Conservation (phyloP, 2,888 invertebrate genomes). For the Phasia obesa region DNA sequence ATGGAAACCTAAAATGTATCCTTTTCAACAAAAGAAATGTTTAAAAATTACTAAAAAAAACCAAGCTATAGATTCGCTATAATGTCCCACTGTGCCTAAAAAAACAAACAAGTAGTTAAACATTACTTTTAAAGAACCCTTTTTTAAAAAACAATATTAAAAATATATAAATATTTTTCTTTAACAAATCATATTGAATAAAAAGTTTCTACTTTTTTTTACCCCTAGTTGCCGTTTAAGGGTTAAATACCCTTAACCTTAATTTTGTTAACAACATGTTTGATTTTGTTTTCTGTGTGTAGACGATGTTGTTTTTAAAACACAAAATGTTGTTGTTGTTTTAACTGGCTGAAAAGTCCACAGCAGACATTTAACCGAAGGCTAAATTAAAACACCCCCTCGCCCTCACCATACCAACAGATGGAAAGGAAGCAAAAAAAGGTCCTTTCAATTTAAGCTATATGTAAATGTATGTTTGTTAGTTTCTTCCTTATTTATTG, state of each 20-base stretch:
- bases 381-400: conserved; percentile 9
- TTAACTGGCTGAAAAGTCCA: conserved; percentile 40
- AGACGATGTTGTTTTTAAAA: background rate
- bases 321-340: conserved; percentile 28
- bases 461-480: conserved; percentile 38
- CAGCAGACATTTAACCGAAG: conserved; percentile 62
- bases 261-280: conserved; percentile 46
- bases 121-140: no score
- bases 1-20: no score
- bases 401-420: background rate
- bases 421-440: background rate
- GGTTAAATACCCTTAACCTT: conserved; percentile 58
- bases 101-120: no score
- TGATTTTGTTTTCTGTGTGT: conserved; percentile 21
- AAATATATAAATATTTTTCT: no score
- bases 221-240: background rate
- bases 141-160: no score
- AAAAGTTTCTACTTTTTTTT: background rate
- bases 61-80: no score
- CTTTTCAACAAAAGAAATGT: no score
- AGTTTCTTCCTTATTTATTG: conserved; percentile 50
- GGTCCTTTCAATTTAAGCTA: conserved; percentile 1
- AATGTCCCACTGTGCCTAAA: no score
- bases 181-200: no score
- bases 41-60: no score